Conservation (phyloP, 2,113 vertebrate genomes). For the Mohoua ochrocephala region DNA sequence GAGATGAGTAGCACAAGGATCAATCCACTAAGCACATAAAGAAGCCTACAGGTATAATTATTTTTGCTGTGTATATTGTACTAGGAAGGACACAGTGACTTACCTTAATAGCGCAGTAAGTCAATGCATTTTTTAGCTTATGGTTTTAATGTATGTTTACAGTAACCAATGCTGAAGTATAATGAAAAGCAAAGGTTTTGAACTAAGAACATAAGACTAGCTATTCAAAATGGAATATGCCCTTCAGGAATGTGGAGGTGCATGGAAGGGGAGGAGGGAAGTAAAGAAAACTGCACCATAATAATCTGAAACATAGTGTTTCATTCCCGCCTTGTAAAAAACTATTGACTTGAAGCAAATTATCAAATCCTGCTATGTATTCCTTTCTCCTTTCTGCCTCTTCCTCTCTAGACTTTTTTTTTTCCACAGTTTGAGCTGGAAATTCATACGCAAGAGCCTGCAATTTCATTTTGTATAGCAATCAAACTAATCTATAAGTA, state of each 20-base stretch:
- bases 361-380: not conserved
- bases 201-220: not conserved
- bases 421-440: not conserved
- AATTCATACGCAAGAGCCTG: not conserved
- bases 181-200: not conserved
- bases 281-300: not conserved
- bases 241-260: not conserved
- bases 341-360: not conserved
- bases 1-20: not conserved
- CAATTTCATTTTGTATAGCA: not conserved
- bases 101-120: not conserved
- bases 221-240: not conserved
- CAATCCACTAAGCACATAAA: not conserved
- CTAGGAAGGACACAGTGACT: not conserved
- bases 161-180: not conserved
- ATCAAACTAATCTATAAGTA: not conserved
- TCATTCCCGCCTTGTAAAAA: not conserved
- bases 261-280: accelerated
- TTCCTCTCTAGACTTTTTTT: not conserved
- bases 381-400: not conserved
- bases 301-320: not conserved
- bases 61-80: not conserved
- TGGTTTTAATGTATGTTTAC: not conserved
- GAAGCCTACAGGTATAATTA: not conserved
- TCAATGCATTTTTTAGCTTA: not conserved